These are phyloP conservation scores for Drosophila anomelani DNA, from an alignment of 2,888 invertebrate genomes.

Conservation along the genomic window DNA sequence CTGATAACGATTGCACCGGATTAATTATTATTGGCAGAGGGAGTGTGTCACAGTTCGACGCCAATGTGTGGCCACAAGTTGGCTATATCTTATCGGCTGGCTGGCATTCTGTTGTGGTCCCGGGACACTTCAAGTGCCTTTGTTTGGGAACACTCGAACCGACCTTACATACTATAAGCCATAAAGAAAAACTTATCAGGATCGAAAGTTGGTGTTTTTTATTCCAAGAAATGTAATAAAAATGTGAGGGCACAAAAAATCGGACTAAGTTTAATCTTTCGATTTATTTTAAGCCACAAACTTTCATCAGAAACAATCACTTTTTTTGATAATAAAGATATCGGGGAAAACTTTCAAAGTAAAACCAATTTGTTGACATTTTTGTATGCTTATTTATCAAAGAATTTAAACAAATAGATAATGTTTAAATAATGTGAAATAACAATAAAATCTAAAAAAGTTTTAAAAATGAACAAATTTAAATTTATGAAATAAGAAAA, in stretches of 20 bases:
- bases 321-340: background rate
- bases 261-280: background rate
- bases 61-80: constrained; percentile 23
- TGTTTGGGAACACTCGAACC: constrained; percentile 31
- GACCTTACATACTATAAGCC: constrained; percentile 5
- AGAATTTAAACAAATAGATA: too few relatives aligned
- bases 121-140: constrained; percentile 35
- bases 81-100: constrained; percentile 67
- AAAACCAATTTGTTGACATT: background rate
- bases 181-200: constrained; percentile 17
- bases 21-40: constrained; percentile 48
- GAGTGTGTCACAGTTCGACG: constrained; percentile 50
- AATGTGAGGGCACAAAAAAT: background rate
- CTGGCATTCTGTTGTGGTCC: constrained; percentile 8
- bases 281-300: background rate
- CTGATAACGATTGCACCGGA: constrained; percentile 60
- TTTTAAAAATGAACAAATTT: too few relatives aligned
- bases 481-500: too few relatives aligned
- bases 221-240: constrained; percentile 10
- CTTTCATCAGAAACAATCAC: background rate
- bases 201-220: constrained; percentile 5
- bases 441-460: background rate
- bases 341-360: background rate
- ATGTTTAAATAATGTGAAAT: background rate
- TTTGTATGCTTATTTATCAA: too few relatives aligned